Base-by-base conservation (phyloP, 2,888 invertebrate genomes). In the Catocala fraxini region DNA sequence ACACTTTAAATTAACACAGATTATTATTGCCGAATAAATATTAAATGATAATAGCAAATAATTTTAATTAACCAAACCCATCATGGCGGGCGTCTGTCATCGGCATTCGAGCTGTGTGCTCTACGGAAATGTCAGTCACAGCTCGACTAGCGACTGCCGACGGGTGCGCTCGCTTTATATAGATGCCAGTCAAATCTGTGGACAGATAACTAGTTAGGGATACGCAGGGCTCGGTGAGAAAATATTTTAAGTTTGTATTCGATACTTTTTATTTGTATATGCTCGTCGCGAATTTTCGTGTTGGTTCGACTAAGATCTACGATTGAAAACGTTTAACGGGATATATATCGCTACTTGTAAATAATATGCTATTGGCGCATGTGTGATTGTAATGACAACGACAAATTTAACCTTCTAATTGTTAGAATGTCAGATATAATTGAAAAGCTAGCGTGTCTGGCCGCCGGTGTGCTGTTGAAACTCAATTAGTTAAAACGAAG, bases 111-210 rank as follows among this genome's bases (percentile, higher is more conserved):
- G 53, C 51, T 59, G 56, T 58, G 46, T 33, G 55, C 13, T 45
- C 41, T 59, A 48, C 72, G 75, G 75, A 77, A 75, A 71, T 51
- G 78, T 77, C 78, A 69, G 56, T 75, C 67, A 67, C 34, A 7
- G 62, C 49, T 46, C 52, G 34, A 42, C 33, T 51, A 39, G 54
- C 46, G 3, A 25, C 34, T 15, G 49, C 47, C 59, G 46, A 52
- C 62, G 34, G 61, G 52, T 51, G 55, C 15, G 51, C 25, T 48
- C 25, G 48, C 52, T 63, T 64, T 59, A 39, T 45, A n/a, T 51
- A 45, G 9, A 51, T 43, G 48, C 43, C 11, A 48, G n/a, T 48
- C 51, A 42, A 47, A 53, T 34, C 9, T 25, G 7, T n/a, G 25
- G 3, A 46, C 25, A n/a, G 12, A 45, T 52, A 43, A 12, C 51